Conservation (phyloP, 2,888 invertebrate genomes). For the Xanthorhoe designata region DNA sequence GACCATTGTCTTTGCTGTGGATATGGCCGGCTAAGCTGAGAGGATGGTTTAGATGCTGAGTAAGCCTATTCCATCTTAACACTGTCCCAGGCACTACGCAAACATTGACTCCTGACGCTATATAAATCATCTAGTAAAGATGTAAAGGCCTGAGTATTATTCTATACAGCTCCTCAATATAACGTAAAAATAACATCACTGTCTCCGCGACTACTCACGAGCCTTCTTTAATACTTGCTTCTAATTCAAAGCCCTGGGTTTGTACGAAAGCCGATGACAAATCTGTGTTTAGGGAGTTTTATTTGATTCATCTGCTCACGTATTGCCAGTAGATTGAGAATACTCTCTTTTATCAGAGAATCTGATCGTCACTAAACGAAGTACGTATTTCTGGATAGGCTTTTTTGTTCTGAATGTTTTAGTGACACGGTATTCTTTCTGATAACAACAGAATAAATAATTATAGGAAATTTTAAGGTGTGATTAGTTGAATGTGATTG, state of each 20-base stretch:
- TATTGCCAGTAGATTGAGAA: background rate
- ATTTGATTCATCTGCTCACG: conserved; percentile 23
- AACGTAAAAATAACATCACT: conserved; percentile 3
- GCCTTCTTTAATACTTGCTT: conserved; percentile 50
- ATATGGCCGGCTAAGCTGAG: too few species aligned
- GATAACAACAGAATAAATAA: too few species aligned
- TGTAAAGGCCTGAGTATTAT: too few species aligned
- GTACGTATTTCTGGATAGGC: background rate
- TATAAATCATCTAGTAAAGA: too few species aligned
- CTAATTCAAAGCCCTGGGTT: conserved; percentile 49
- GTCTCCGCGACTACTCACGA: conserved; percentile 4
- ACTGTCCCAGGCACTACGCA: too few species aligned
- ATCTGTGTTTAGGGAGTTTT: conserved; percentile 13
- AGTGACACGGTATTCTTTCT: background rate
- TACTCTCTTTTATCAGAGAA: background rate
- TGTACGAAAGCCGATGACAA: conserved; percentile 43
- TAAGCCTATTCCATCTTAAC: too few species aligned
- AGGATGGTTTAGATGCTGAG: too few species aligned
- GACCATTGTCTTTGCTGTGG: too few species aligned
- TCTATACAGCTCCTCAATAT: too few species aligned
- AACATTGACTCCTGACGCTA: too few species aligned
- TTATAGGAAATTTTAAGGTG: too few species aligned
- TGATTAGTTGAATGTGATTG: too few species aligned
- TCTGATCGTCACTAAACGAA: background rate
- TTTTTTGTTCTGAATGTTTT: background rate